Base-by-base conservation (phyloP, 1,140 invertebrate species). In the Cataglyphis hispanica region DNA sequence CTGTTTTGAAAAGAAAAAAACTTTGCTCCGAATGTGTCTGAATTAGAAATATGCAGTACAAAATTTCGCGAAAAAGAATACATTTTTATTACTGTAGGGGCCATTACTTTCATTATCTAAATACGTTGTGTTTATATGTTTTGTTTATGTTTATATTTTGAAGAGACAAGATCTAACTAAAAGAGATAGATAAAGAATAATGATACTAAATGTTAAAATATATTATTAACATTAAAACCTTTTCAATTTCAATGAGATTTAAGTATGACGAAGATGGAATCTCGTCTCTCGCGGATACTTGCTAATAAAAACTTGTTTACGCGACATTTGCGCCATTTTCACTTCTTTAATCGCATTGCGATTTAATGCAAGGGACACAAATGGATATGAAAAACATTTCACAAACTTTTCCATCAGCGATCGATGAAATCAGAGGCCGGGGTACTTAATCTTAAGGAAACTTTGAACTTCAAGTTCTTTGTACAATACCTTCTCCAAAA, bases 1-100 rank as follows among this genome's bases (percentile, higher is more conserved):
- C 25, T 22, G 16, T 31, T 80, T 43, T 34, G 27, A 46, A 83
- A 56, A n/a, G 25, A 81, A 72, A 60, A n/a, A 43, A 70, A 43
- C 37, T 60, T 8, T 37, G 27, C n/a, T 69, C 0, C 25, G 22
- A 37, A 53, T 69, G 11, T 69, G 11, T 69, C 69, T 37, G 25
- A 25, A 5, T 56, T 6, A 69, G 4, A 11, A 67, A 67, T n/a
- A 77, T n/a, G 40, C 31, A 25, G 0, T 8, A 58, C 8, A 3
- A 0, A 63, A 61, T 43, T 76, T 16, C 43, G 10, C 1, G n/a
- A 22, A 34, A 7, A 25, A 2, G 22, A 61, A 63, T 43, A 43
- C 58, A 40, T 40, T 16, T n/a, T 43, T n/a, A 43, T 25, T 37
- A 6, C 31, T 3, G 6, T 56, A 40, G 40, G 2, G 37, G 37